Evolutionary conservation across 2,113 vertebrate species (phyloP).

Genomic region (Paralichthys olivaceus): DNA sequence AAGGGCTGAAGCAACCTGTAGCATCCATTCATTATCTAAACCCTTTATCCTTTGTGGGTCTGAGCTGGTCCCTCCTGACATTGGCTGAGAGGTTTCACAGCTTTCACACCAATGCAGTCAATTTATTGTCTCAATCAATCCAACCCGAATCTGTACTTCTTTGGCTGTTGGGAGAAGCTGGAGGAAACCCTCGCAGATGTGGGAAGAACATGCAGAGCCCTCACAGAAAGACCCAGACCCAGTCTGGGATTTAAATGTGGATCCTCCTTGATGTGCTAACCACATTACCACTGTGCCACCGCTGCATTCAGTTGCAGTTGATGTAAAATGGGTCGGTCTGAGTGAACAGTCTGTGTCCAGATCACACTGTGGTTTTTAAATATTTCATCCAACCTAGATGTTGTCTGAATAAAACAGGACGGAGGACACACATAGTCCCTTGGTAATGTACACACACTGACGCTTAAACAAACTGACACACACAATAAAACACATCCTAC

Average conservation of each 20-base stretch:
- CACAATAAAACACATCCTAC: not conserved
- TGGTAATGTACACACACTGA: not conserved
- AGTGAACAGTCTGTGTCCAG: not conserved
- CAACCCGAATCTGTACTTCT: too few relatives aligned
- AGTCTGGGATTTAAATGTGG: not conserved
- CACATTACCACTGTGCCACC: not conserved
- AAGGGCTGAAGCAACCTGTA: not conserved
- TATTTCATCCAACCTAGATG: slow-evolving; percentile 43
- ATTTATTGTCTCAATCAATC: too few relatives aligned
- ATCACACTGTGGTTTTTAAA: slow-evolving; percentile 18
- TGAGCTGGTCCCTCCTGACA: too few relatives aligned
- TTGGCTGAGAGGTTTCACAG: too few relatives aligned
- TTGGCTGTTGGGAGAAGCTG: not conserved
- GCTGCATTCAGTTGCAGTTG: not conserved
- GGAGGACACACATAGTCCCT: not conserved
- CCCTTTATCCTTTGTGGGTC: not conserved
- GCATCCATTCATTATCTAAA: not conserved
- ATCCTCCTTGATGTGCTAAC: not conserved
- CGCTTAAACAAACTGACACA: not conserved
- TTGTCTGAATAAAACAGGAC: slow-evolving; percentile 41
- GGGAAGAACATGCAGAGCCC: too few relatives aligned
- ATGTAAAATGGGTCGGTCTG: slow-evolving; percentile 10
- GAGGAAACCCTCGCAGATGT: too few relatives aligned
- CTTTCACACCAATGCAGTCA: too few relatives aligned
- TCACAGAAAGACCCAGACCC: not conserved